phyloP scores from a whole-genome alignment of 2,888 invertebrate genomes.

The Diplazon laetatorius region DNA sequence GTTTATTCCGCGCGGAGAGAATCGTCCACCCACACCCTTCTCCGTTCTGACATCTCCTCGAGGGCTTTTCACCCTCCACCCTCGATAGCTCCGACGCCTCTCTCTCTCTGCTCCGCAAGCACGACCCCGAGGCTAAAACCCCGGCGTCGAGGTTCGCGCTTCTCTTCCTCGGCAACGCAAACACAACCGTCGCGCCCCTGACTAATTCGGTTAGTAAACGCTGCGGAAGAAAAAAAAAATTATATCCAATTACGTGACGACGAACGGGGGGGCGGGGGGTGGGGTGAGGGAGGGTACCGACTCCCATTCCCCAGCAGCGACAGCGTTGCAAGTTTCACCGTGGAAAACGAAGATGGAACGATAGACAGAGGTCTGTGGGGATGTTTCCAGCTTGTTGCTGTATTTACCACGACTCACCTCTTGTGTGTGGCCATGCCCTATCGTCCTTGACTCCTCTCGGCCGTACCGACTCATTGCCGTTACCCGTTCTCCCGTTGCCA shows the following conservation, averaged over 20 bases:
- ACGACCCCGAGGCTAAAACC: constrained; percentile 23
- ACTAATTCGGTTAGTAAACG: constrained; percentile 76
- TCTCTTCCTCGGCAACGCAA: constrained; percentile 68
- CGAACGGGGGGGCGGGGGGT: constrained; percentile 42
- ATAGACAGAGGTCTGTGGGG: constrained; percentile 63
- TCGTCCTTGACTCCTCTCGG: not conserved
- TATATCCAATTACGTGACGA: constrained; percentile 76
- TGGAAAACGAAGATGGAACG: constrained; percentile 42
- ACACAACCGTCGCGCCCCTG: constrained; percentile 67
- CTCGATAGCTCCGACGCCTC: constrained; percentile 32
- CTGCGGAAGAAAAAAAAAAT: constrained; percentile 69
- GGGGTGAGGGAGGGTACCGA: constrained; percentile 55
- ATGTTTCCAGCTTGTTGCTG: constrained; percentile 70
- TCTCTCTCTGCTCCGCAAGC: constrained; percentile 8
- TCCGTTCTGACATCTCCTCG: constrained; percentile 10
- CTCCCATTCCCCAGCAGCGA: constrained; percentile 51
- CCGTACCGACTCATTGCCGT: constrained; percentile 36
- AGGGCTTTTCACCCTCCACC: constrained; percentile 68
- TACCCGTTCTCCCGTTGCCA: constrained; percentile 10
- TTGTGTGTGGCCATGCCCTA: constrained; percentile 49
- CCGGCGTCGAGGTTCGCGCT: constrained; percentile 46
- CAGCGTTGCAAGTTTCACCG: constrained; percentile 27
- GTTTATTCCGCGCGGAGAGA: constrained; percentile 64
- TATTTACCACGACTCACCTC: constrained; percentile 62
- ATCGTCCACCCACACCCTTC: not conserved